phyloP scores from a whole-genome alignment of 2,113 vertebrate genomes.

The Brienomyrus longianalis region DNA sequence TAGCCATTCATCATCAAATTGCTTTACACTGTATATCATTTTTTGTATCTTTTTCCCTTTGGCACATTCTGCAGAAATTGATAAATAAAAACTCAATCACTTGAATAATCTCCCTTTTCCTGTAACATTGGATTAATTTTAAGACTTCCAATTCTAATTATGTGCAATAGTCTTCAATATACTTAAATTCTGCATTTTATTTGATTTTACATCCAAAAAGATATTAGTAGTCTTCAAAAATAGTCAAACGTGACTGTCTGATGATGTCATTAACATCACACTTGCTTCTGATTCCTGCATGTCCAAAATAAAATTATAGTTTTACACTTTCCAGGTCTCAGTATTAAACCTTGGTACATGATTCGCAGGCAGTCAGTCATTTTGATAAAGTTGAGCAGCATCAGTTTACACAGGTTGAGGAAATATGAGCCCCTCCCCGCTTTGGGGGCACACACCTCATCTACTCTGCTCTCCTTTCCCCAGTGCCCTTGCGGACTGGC shows the following conservation, averaged over 20 bases:
- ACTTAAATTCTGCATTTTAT: not conserved
- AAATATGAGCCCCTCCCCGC: not conserved
- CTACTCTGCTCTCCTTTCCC: not conserved
- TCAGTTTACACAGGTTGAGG: not conserved
- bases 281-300: not conserved
- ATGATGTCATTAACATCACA: not conserved
- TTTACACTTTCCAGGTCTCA: not conserved
- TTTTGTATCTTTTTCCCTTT: constrained; percentile 37
- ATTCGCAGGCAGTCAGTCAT: not conserved
- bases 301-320: not conserved
- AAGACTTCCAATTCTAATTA: not conserved
- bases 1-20: constrained; percentile 40
- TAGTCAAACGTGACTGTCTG: not conserved
- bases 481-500: constrained; percentile 18
- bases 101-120: not conserved
- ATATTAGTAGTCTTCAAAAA: not conserved
- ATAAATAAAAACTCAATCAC: not conserved
- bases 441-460: not conserved
- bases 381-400: not conserved
- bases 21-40: constrained; percentile 26
- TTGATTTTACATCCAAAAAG: not conserved
- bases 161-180: not conserved
- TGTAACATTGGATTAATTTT: not conserved
- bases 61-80: not conserved
- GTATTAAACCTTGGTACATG: not conserved